Base-by-base conservation (phyloP, 2,888 invertebrate genomes). In the Cremastinae sp. region DNA sequence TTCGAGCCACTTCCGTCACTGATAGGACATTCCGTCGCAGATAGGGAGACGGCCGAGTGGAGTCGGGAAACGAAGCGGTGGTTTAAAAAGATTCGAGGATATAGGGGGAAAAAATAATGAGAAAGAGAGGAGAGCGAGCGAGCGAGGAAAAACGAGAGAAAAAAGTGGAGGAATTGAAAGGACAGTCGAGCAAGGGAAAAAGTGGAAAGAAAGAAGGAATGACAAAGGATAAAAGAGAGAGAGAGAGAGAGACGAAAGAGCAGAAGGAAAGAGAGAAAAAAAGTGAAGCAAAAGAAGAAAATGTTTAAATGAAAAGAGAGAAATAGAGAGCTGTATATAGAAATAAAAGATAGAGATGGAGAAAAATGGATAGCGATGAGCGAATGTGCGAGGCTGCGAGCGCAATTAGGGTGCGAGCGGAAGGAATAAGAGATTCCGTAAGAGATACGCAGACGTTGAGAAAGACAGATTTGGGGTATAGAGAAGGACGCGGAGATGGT, bases 401-500 rank as follows among this genome's bases (percentile, higher is more conserved):
- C 53, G 72, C 68, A 69, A 72, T 59, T 72, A 65, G 72, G 58
- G 45, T 56, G 64, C 28, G 66, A 75, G 71, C 45, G 75, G 68
- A 69, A 43, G 68, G 58, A 68, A n/a, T n/a, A n/a, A 72, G 51
- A 64, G 75, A 75, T 72, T 68, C 38, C 58, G 68, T 41, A 64
- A 38, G 51, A 56, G 18, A 5, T 18, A 49, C 51, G 41, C 66
- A 54, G 56, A 22, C 14, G 18, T 53, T 12, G 62, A 68, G 71
- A 58, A 64, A 62, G 72, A 68, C 58, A 59, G 68, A 72, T 75
- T 54, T 68, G 59, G 61, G 47, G 53, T 22, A 12, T 22, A 45
- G 22, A n/a, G 22, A 14, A 45, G 59, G 53, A 54, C 59, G 65
- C 36, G 7, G 62, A 56, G 74, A 54, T 34, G 22, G 51, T 22